Percentiles rank a stretch among this genome's conserved stretches.
Evolutionary conservation across 2,797 vertebrate genomes (phyloP).

Genomic region (Trichosurus vulpecula): DNA sequence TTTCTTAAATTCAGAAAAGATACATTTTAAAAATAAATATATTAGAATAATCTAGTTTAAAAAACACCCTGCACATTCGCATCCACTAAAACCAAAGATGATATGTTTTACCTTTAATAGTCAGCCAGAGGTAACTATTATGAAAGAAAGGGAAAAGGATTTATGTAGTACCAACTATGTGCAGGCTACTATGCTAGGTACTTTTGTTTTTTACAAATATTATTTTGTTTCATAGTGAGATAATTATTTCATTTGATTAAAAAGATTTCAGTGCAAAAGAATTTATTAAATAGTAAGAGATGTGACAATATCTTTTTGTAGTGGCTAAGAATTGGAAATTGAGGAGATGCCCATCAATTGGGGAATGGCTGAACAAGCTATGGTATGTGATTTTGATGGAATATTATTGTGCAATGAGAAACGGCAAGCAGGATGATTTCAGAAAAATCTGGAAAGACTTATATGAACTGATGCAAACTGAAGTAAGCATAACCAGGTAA

Average conservation of each 20-base stretch:
- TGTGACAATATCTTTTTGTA: background rate
- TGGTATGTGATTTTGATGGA: too few species aligned
- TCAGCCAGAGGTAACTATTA: background rate
- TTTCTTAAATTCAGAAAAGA: background rate
- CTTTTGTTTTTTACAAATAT: background rate
- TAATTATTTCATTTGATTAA: background rate
- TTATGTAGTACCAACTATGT: background rate
- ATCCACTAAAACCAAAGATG: background rate
- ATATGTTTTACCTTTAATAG: background rate
- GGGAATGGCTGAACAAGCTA: too few species aligned
- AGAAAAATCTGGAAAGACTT: too few species aligned
- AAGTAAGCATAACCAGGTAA: background rate
- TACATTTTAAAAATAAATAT: background rate
- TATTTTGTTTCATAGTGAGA: too few species aligned
- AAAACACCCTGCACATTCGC: background rate
- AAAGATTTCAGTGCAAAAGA: background rate
- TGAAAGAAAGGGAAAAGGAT: background rate
- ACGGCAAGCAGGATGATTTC: too few species aligned
- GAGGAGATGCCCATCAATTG: too few species aligned
- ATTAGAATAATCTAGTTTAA: background rate
- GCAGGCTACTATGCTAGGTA: background rate
- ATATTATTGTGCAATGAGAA: too few species aligned
- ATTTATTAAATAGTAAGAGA: background rate
- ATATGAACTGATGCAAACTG: background rate
- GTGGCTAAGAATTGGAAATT: background rate